Conservation (phyloP, 2,113 vertebrate species). For the Paramisgurnus dabryanus region DNA sequence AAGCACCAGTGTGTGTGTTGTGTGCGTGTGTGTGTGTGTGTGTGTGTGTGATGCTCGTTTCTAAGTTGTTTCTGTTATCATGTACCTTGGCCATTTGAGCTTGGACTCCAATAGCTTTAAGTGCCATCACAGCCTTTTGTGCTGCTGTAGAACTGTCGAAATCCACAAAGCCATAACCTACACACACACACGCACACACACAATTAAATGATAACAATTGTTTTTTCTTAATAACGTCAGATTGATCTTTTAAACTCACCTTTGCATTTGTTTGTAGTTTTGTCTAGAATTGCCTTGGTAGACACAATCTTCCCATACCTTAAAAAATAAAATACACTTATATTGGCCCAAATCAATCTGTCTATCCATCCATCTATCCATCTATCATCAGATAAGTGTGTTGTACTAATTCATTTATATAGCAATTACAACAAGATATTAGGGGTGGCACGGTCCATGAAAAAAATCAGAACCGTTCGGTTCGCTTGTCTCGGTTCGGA, state of each 20-base stretch:
- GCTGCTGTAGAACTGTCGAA: slow-evolving; percentile 91
- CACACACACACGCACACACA: slow-evolving; percentile 35
- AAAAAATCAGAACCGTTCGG: too few relatives aligned
- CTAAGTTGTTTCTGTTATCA: neutral
- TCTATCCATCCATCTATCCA: too few relatives aligned
- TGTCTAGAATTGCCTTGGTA: slow-evolving; percentile 93
- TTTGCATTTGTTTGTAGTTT: slow-evolving; percentile 96
- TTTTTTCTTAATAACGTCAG: neutral
- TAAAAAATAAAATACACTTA: slow-evolving; percentile 27
- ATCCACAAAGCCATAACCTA: slow-evolving; percentile 92
- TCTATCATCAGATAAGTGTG: too few relatives aligned
- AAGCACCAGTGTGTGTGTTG: too few relatives aligned
- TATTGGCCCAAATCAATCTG: too few relatives aligned
- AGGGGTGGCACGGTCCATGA: too few relatives aligned
- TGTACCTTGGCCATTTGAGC: slow-evolving; percentile 95
- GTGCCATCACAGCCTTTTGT: slow-evolving; percentile 88
- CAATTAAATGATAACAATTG: too few relatives aligned
- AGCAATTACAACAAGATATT: too few relatives aligned
- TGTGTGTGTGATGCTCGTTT: too few relatives aligned
- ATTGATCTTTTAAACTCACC: slow-evolving; percentile 69
- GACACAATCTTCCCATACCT: slow-evolving; percentile 95
- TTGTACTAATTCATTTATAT: too few relatives aligned
- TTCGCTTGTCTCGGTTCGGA: too few relatives aligned
- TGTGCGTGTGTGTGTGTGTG: too few relatives aligned
- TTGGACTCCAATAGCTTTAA: slow-evolving; percentile 90